phyloP scores from a whole-genome alignment of 2,113 vertebrate species.

The Bombycilla garrulus region DNA sequence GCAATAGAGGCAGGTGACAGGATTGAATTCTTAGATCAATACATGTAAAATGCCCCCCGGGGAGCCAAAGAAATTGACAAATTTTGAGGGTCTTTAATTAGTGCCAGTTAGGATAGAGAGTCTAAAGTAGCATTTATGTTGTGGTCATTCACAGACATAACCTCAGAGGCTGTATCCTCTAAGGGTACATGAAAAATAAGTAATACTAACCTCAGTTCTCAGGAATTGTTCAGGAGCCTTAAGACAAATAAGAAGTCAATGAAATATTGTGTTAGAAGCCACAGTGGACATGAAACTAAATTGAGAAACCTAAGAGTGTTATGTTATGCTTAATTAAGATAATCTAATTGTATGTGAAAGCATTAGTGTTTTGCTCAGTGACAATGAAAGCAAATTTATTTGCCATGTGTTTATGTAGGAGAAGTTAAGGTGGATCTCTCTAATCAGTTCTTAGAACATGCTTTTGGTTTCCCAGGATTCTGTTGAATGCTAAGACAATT shows the following conservation, averaged over 20 bases:
- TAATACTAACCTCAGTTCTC: not conserved
- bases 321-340: not conserved
- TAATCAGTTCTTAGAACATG: not conserved
- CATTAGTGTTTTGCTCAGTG: not conserved
- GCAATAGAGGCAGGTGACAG: not conserved
- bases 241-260: not conserved
- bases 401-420: not conserved
- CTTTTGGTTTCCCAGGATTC: not conserved
- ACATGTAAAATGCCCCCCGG: not conserved
- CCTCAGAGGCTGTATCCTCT: not conserved
- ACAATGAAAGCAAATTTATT: not conserved
- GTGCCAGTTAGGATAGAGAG: not conserved
- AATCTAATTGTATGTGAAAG: not conserved
- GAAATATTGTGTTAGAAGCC: not conserved
- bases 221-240: not conserved
- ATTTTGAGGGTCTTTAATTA: not conserved
- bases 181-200: not conserved
- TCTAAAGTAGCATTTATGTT: not conserved
- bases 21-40: not conserved
- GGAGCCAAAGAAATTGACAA: not conserved
- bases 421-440: not conserved
- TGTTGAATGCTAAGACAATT: not conserved
- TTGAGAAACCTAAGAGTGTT: not conserved
- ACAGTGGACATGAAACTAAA: not conserved
- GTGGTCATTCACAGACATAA: not conserved